A percentile compares a stretch with the other conserved stretches of the same genome.
phyloP scores from a whole-genome alignment of 2,888 invertebrate species.

The Ennomos fuscantarius region DNA sequence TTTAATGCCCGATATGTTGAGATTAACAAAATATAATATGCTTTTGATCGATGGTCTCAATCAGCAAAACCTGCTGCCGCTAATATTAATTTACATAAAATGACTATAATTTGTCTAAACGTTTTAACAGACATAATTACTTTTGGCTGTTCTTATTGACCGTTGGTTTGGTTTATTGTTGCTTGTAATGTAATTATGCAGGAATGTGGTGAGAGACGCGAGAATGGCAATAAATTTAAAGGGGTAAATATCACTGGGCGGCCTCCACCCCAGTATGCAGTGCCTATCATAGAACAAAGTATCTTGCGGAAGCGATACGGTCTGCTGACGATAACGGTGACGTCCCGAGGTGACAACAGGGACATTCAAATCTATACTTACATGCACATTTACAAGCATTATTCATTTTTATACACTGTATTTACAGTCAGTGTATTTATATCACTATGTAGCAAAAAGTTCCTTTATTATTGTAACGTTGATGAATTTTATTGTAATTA shows the following conservation, averaged over 20 bases:
- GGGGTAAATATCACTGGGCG: conserved; percentile 72
- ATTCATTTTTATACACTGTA: no score
- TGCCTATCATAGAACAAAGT: conserved; percentile 50
- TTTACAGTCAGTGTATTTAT: no score
- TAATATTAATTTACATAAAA: conserved; percentile 40
- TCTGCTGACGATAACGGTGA: background rate
- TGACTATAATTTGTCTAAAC: conserved; percentile 33
- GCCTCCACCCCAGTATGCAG: conserved; percentile 60
- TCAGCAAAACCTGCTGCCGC: conserved; percentile 20
- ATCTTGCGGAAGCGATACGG: conserved; percentile 57
- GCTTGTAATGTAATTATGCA: conserved; percentile 44
- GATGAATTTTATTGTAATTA: no score
- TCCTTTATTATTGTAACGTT: no score
- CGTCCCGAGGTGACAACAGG: conserved; percentile 3
- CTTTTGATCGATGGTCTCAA: conserved; percentile 17
- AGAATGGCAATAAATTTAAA: conserved; percentile 42
- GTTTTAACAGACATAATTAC: conserved; percentile 37
- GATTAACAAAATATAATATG: background rate
- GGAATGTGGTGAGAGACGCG: conserved; percentile 48
- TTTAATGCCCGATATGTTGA: background rate
- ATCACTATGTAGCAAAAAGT: no score
- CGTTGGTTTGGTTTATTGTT: conserved; percentile 32
- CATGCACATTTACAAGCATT: no score
- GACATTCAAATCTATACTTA: background rate
- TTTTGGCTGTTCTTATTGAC: conserved; percentile 23